phyloP scores from a whole-genome alignment of 2,113 vertebrate species.

The Calyptomena viridis region DNA sequence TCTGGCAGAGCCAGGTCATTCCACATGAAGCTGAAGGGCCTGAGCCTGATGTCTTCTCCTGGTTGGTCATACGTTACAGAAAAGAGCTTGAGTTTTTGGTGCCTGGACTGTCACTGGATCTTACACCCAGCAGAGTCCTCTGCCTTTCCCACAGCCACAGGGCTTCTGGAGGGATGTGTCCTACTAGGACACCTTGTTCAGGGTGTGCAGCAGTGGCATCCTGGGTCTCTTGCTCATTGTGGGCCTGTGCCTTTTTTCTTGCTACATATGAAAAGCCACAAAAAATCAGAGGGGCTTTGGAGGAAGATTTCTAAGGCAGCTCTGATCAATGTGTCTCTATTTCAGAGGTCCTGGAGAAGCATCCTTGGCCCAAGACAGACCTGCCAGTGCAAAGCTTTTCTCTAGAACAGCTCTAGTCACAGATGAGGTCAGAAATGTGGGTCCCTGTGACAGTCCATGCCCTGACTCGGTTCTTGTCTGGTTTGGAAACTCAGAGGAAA shows the following conservation, averaged over 20 bases:
- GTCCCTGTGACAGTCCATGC: neutral
- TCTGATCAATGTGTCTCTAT: neutral
- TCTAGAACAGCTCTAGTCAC: neutral
- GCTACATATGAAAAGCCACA: neutral
- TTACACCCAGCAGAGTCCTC: neutral
- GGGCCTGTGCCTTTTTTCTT: neutral
- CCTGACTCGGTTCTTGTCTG: neutral
- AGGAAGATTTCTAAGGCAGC: neutral
- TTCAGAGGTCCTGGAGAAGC: neutral
- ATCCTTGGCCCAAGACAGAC: neutral
- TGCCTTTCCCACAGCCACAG: neutral
- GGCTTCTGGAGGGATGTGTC: neutral
- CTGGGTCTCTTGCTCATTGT: neutral
- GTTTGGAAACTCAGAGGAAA: neutral
- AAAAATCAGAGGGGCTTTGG: neutral
- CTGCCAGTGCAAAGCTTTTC: neutral
- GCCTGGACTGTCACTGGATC: neutral
- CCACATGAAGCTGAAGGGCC: neutral
- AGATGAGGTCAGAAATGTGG: neutral
- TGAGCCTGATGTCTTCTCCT: neutral
- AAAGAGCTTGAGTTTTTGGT: neutral
- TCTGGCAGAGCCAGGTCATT: neutral
- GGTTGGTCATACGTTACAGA: neutral
- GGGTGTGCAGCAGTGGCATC: neutral
- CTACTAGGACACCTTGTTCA: neutral